Percentiles rank a stretch among this genome's conserved stretches.
phyloP scores from a whole-genome alignment of 2,113 vertebrate species.

The Ctenodactylus gundi region DNA sequence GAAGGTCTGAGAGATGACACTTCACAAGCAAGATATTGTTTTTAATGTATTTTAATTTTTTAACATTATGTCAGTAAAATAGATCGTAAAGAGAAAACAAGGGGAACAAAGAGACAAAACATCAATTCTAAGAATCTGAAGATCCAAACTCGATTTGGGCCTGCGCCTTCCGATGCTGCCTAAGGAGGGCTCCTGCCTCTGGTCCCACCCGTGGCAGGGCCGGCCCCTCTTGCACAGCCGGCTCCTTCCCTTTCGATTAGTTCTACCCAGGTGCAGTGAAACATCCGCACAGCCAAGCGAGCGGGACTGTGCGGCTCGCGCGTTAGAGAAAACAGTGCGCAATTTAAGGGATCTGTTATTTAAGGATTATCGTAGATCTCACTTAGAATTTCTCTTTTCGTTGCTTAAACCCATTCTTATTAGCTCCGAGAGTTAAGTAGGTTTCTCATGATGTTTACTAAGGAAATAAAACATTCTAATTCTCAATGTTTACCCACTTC shows the following conservation, averaged over 20 bases:
- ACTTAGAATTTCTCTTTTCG: not conserved
- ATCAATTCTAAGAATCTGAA: not conserved
- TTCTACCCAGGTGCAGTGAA: not conserved
- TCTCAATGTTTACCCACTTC: not conserved
- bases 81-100: not conserved
- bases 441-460: not conserved
- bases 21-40: not conserved
- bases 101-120: not conserved
- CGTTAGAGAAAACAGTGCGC: not conserved
- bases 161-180: not conserved
- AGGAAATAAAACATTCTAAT: constrained; percentile 28
- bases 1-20: not conserved
- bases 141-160: not conserved
- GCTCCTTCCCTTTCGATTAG: not conserved
- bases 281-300: accelerated
- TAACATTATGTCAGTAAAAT: not conserved
- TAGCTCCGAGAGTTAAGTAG: not conserved
- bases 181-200: not conserved
- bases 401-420: not conserved
- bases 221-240: accelerated
- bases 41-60: too few relatives aligned
- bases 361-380: not conserved
- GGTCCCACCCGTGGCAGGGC: too few relatives aligned
- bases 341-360: not conserved
- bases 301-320: not conserved